Evolutionary conservation across 2,888 invertebrate species (phyloP).

Genomic region (Ephialtes manifestator): DNA sequence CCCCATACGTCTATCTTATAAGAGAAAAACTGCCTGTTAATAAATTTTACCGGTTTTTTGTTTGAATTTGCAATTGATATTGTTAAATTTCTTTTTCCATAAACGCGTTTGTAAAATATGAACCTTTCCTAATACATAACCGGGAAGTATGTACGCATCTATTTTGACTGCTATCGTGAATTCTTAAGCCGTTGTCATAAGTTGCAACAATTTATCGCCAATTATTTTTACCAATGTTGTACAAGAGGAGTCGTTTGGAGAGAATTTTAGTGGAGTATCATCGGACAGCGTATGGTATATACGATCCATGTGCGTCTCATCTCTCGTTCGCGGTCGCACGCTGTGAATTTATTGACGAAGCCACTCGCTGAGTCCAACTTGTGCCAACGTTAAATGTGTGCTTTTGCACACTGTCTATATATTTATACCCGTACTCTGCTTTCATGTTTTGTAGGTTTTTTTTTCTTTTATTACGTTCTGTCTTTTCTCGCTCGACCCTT

Average conservation of each 20-base stretch:
- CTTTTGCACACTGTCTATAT: constrained; percentile 14
- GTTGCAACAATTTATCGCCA: constrained; percentile 50
- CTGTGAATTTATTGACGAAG: constrained; percentile 78
- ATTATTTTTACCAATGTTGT: constrained; percentile 55
- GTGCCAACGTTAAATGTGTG: constrained; percentile 56
- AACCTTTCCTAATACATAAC: not conserved
- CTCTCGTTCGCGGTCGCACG: constrained; percentile 73
- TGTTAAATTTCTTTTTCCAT: not conserved
- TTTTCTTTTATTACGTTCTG: constrained; percentile 33
- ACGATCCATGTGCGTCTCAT: constrained; percentile 46
- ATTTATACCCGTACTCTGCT: constrained; percentile 42
- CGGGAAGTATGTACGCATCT: not conserved
- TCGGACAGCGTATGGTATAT: constrained; percentile 18
- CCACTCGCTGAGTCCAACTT: constrained; percentile 54
- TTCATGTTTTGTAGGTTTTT: constrained; percentile 26
- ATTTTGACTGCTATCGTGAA: constrained; percentile 8
- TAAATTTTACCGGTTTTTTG: not conserved
- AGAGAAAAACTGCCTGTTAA: not conserved
- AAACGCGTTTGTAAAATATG: not conserved
- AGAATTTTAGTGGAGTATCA: constrained; percentile 36
- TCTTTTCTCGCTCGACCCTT: constrained; percentile 40
- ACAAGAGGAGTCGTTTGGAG: constrained; percentile 30
- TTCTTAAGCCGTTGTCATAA: constrained; percentile 37
- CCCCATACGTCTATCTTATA: not conserved
- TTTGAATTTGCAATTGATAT: not conserved